phyloP scores from a whole-genome alignment of 2,797 vertebrate genomes.

The Phalloptychus januarius region DNA sequence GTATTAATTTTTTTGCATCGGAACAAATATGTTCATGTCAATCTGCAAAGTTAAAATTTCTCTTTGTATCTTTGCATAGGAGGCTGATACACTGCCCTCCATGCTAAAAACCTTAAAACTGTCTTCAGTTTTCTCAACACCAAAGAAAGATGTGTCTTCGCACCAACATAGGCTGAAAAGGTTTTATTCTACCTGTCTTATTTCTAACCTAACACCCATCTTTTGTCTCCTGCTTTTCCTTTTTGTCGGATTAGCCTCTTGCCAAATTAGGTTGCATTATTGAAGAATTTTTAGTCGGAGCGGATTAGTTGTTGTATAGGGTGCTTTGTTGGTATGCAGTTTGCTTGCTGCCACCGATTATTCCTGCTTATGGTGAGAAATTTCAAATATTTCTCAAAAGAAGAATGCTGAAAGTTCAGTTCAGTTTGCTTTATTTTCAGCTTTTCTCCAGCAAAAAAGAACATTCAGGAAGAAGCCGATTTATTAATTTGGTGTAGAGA shows the following conservation, averaged over 20 bases:
- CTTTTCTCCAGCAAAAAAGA: background rate
- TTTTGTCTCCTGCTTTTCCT: conserved; percentile 38
- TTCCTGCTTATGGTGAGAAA: background rate
- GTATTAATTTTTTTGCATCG: conserved; percentile 2
- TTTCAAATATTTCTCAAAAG: conserved; percentile 10
- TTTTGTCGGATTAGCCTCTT: conserved; percentile 41
- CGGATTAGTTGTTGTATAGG: conserved; percentile 46
- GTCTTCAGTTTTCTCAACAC: background rate
- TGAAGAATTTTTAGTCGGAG: conserved; percentile 43
- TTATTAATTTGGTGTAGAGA: background rate
- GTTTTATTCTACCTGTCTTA: conserved; percentile 16
- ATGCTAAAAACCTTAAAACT: conserved; percentile 18
- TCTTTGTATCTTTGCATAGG: conserved; percentile 7
- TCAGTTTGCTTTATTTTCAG: background rate
- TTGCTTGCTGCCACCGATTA: background rate
- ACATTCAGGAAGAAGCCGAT: background rate
- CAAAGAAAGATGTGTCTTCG: conserved; percentile 10
- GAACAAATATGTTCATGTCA: conserved; percentile 22
- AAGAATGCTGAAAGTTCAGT: background rate
- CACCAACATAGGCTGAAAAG: conserved; percentile 6
- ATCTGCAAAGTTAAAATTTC: conserved; percentile 44
- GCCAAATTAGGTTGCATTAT: conserved; percentile 29
- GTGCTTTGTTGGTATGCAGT: conserved; percentile 34
- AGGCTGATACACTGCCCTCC: background rate
- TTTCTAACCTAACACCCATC: conserved; percentile 22